Evolutionary conservation across 2,888 invertebrate genomes (phyloP).

Genomic region (Dascillus cervinus): DNA sequence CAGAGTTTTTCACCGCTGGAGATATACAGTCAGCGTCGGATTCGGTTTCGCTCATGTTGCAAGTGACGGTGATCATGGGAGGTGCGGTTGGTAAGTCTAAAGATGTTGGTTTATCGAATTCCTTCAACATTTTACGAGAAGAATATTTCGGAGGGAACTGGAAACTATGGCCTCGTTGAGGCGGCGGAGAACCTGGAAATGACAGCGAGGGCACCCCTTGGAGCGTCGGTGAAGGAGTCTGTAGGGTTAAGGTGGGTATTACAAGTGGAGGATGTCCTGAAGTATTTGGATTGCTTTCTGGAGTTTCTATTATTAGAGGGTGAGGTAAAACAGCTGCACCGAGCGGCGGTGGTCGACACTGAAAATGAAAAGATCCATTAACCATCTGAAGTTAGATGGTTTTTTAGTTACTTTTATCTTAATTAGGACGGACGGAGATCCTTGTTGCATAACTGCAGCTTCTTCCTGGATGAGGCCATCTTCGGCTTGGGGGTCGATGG

Average conservation of each 20-base stretch:
- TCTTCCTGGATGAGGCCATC: constrained; percentile 41
- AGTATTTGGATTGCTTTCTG: constrained; percentile 25
- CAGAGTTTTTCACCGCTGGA: constrained; percentile 46
- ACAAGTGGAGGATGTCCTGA: constrained; percentile 49
- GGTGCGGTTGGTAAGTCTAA: constrained; percentile 56
- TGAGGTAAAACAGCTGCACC: constrained; percentile 33
- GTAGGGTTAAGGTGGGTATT: constrained; percentile 58
- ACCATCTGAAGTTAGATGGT: no score
- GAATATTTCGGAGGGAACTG: constrained; percentile 21
- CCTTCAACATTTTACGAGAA: constrained; percentile 49
- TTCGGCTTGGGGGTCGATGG: constrained; percentile 40
- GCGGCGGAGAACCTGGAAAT: constrained; percentile 53
- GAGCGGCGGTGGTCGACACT: constrained; percentile 49
- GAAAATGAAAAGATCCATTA: constrained; percentile 26
- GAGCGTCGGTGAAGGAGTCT: constrained; percentile 63
- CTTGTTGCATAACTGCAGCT: constrained; percentile 37
- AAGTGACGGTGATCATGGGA: constrained; percentile 66
- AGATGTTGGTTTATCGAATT: constrained; percentile 55
- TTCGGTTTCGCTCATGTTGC: constrained; percentile 67
- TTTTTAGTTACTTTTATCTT: constrained; percentile 20
- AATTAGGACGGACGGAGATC: constrained; percentile 14
- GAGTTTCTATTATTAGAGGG: constrained; percentile 43
- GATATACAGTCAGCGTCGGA: constrained; percentile 64
- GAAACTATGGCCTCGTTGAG: constrained; percentile 40
- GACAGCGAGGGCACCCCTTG: constrained; percentile 43